Conservation (phyloP, 37 sponge, comb jelly and placozoan genomes). For the Theonella swinhoei region DNA sequence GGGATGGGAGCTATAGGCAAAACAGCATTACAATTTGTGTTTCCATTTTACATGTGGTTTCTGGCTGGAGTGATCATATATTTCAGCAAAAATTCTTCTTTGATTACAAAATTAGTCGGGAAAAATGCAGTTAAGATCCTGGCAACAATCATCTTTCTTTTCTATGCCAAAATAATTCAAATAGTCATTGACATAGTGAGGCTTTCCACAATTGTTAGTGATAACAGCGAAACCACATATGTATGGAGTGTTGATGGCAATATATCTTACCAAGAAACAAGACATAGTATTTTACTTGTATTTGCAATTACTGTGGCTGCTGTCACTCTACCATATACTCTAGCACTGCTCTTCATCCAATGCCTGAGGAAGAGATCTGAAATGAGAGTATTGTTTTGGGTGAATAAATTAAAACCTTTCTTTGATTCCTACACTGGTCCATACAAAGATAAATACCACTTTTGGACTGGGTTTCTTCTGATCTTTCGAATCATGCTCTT, state of each 20-base stretch:
- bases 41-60: conserved; percentile 16
- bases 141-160: conserved; percentile 22
- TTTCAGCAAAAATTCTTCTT: background rate
- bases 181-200: background rate
- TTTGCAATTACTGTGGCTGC: background rate
- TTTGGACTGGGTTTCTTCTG: conserved; percentile 16
- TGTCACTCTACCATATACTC: background rate
- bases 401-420: conserved; percentile 18
- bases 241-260: conserved; percentile 7
- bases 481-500: background rate
- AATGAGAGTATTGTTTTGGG: conserved; percentile 4
- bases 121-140: conserved; percentile 18
- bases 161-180: conserved; percentile 11
- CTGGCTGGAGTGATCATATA: background rate
- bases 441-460: background rate
- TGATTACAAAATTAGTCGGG: background rate
- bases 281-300: background rate
- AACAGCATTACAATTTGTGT: conserved; percentile 14
- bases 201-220: background rate
- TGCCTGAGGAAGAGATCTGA: conserved; percentile 1
- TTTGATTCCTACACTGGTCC: conserved; percentile 21
- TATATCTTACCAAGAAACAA: background rate
- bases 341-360: background rate
- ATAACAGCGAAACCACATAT: background rate
- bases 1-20: background rate